Base-by-base conservation (phyloP, 2,797 vertebrate species). In the Darevskia mixta region DNA sequence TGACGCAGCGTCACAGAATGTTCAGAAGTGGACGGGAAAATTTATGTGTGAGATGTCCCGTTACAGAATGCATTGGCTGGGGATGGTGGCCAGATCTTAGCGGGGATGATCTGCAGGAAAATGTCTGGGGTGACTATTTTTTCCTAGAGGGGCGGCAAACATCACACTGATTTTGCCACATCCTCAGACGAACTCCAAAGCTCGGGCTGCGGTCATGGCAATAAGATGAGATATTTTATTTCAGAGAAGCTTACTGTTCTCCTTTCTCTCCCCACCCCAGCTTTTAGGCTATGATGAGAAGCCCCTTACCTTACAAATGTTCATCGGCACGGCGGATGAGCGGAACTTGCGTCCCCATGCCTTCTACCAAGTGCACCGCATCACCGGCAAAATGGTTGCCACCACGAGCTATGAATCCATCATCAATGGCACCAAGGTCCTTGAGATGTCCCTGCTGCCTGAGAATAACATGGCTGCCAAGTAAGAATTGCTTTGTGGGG, bases 391-490 rank as follows among this genome's bases (percentile, higher is more conserved):
- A 96, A 98, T 98, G 98, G 98, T 98, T 58, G 98, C 98, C 35
- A 99, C 98, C 0, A 97, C 98, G 80, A 99, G 98, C 95, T 98
- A 99, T 7, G 98, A 99, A 95, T 98, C 98, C 6, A 96, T 98
- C n/a, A 97, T 98, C 94, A 98, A 96, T 2, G 98, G 98, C 29
- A 99, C 98, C 93, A 99, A 99, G 92, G 93, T 99, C 79, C 92
- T 99, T 90, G 98, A 99, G 94, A 98, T 99, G 93, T 98, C 98
- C 1, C 95, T 99, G 85, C 98, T 97, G 83, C 98, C 98, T 0
- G 98, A 99, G 93, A 98, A 98, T 96, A 98, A 98, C 96, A 99
- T 99, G 98, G 98, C 97, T 0, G 98, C 98, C 76, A 98, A 98
- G 98, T 99, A 94, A 98, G 98, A 90, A 35, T 25, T 10, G 4